Conservation (phyloP, 2,797 vertebrate genomes). For the Argentina silus region DNA sequence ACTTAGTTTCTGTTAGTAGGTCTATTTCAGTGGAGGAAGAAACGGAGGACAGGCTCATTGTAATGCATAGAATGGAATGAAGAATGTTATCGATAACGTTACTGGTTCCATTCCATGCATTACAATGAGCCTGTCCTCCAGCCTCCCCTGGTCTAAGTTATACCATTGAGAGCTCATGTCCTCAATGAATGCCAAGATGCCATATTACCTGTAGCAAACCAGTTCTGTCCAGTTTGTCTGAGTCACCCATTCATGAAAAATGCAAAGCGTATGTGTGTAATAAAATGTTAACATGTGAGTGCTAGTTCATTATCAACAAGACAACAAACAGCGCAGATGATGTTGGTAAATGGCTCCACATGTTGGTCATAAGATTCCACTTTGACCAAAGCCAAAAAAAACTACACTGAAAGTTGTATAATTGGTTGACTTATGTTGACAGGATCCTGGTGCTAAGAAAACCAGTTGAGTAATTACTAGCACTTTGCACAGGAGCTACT, state of each 20-base stretch:
- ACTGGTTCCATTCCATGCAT: too few species aligned
- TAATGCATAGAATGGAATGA: too few species aligned
- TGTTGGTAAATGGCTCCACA: background rate
- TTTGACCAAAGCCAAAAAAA: background rate
- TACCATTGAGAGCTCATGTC: too few species aligned
- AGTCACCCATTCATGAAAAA: background rate
- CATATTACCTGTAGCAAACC: background rate
- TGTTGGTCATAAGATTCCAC: background rate
- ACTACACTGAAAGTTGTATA: constrained; percentile 41
- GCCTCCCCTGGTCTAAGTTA: too few species aligned
- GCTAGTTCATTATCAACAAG: background rate
- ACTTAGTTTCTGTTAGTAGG: too few species aligned
- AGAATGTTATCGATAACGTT: too few species aligned
- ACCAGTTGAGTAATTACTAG: constrained; percentile 51
- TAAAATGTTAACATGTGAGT: too few species aligned
- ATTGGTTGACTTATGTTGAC: constrained; percentile 46
- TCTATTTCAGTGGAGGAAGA: too few species aligned
- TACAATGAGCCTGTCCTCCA: too few species aligned
- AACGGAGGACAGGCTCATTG: too few species aligned
- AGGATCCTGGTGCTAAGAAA: constrained; percentile 28
- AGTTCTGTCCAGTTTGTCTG: background rate
- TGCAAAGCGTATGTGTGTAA: background rate
- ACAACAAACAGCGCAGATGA: background rate
- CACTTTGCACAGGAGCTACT: constrained; percentile 54
- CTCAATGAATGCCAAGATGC: too few species aligned